These are phyloP conservation scores for Chiloscyllium plagiosum DNA, from an alignment of 2,113 vertebrate species.

Conservation along the genomic window DNA sequence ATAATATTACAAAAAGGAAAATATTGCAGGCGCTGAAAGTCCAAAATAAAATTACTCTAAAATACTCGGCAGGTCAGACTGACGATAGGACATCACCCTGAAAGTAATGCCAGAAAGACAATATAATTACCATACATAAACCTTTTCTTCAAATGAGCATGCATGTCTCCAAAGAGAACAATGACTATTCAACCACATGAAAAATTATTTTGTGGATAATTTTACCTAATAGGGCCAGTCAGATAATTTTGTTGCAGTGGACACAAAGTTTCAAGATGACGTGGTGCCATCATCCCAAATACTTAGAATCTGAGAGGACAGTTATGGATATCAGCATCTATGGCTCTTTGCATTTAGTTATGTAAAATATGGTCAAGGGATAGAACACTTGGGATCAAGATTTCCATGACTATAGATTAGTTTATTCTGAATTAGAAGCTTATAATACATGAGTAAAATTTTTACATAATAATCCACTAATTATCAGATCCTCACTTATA, in stretches of 20 bases:
- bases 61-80: neutral
- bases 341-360: no score
- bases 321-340: neutral
- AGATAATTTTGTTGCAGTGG: neutral
- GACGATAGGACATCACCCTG: neutral
- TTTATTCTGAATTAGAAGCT: neutral
- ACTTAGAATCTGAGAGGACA: neutral
- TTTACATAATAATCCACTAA: neutral
- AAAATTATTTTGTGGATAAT: neutral
- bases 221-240: neutral
- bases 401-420: neutral
- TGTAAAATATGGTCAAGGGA: neutral
- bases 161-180: neutral
- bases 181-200: neutral
- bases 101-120: neutral
- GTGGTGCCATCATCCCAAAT: no score
- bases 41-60: neutral
- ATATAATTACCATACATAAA: neutral
- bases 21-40: neutral
- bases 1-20: neutral
- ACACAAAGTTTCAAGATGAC: no score
- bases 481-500: no score
- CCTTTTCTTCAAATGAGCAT: neutral
- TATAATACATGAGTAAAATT: neutral
- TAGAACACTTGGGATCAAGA: neutral